Evolutionary conservation across 2,113 vertebrate species (phyloP).

Genomic region (Climacteris rufus): DNA sequence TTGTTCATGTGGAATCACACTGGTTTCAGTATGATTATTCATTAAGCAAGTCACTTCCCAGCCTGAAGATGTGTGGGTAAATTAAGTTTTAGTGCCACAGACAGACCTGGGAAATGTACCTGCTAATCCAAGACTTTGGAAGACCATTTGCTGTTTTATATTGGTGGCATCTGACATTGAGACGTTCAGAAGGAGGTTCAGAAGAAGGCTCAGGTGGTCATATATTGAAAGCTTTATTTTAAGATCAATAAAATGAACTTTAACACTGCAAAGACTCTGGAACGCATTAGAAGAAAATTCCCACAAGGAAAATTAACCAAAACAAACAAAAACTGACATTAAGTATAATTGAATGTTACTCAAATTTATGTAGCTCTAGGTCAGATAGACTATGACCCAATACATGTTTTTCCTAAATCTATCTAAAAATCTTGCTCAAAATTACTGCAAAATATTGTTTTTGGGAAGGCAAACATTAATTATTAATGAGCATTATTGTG

Average conservation of each 20-base stretch:
- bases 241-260: conserved; percentile 63
- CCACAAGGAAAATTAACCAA: conserved; percentile 67
- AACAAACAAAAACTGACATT: conserved; percentile 68
- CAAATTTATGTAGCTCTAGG: conserved; percentile 56
- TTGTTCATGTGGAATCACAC: not conserved
- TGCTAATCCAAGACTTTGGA: not conserved
- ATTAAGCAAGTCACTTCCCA: not conserved
- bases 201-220: not conserved
- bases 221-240: conserved; percentile 55
- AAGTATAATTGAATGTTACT: conserved; percentile 57
- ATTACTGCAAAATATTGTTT: conserved; percentile 51
- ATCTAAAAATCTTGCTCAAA: conserved; percentile 20
- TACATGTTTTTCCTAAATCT: not conserved
- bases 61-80: not conserved
- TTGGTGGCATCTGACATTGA: not conserved
- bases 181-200: not conserved
- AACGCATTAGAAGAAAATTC: conserved; percentile 65
- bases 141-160: not conserved
- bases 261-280: conserved; percentile 52
- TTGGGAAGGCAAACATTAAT: conserved; percentile 57
- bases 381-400: conserved; percentile 60
- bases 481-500: conserved; percentile 35
- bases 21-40: not conserved
- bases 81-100: not conserved
- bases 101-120: not conserved